Evolutionary conservation across 2,888 invertebrate species (phyloP), one percentile per base, ranked within the genome.

Genomic region (Yponomeuta plumbellus): DNA sequence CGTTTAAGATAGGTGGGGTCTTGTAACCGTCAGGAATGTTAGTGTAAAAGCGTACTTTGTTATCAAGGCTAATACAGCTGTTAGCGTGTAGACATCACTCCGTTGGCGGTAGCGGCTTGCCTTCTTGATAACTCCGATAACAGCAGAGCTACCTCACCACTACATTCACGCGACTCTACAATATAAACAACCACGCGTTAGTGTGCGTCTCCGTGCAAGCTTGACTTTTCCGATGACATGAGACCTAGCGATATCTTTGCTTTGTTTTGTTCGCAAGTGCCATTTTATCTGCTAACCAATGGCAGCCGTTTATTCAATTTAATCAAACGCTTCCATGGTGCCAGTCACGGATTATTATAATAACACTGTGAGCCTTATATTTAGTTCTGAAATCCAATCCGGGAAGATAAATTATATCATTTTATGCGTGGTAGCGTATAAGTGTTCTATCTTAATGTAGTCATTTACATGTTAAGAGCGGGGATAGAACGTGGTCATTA

Each of bases 241-340:
- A 75, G 74, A 57, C 20, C 34, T 71, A 70, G 73, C 74, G 77
- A 78, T 81, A 83, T 80, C 76, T 84, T 81, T 84, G 56, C 57
- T 64, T 83, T 87, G 84, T 87, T 86, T 85, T 85, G 81, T 84
- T 82, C 79, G 76, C 79, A 77, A 79, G 77, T 72, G 76, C 76
- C 77, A 74, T 75, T 73, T 77, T 85, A 81, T 84, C 79, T 81
- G 77, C 52, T 21, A 40, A 74, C 77, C 77, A 80, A 78, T 81
- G 76, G 74, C 69, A 67, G 66, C 75, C 76, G 76, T 61, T 61
- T 61, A 26, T 61, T 58, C 21, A 21, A 58, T 58, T 58, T 58
- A 21, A 58, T 58, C 22, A 20, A 58, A 21, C 58, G 58, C 22
- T 58, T 22, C n/a, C 17, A 17, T 17, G 44, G 17, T 52, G 17